Percentiles rank a stretch among this genome's conserved stretches.
phyloP scores from a whole-genome alignment of 2,797 vertebrate species.

The Petrocephalus sullivani region DNA sequence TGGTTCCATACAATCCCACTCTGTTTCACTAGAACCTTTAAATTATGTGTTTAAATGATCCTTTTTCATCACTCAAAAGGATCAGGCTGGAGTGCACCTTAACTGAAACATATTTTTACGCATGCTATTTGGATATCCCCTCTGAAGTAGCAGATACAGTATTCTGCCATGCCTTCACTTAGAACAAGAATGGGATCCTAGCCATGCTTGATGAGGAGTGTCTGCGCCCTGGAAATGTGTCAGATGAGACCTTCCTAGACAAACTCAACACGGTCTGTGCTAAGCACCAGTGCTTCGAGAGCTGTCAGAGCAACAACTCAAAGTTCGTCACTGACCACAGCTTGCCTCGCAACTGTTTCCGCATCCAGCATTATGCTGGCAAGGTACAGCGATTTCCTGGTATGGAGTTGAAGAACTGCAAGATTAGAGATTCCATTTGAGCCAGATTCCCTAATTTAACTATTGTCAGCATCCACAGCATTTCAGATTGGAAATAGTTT shows the following conservation, averaged over 20 bases:
- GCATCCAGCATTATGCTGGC: conserved; percentile 96
- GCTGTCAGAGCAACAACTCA: conserved; percentile 89
- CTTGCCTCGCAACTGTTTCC: conserved; percentile 93
- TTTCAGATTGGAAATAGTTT: background rate
- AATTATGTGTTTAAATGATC: background rate
- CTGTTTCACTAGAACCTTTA: background rate
- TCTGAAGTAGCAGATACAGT: background rate
- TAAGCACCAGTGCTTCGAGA: conserved; percentile 95
- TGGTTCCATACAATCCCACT: background rate
- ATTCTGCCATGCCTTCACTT: background rate
- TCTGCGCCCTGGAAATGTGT: conserved; percentile 87
- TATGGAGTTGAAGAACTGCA: background rate
- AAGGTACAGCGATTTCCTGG: conserved; percentile 67
- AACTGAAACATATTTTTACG: background rate
- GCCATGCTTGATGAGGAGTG: conserved; percentile 98
- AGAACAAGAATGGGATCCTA: conserved; percentile 95
- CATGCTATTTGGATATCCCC: background rate
- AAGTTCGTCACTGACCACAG: conserved; percentile 92
- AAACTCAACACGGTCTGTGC: conserved; percentile 94
- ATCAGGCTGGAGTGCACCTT: background rate
- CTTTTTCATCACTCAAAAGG: background rate
- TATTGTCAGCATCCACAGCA: background rate
- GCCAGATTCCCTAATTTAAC: background rate
- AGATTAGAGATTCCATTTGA: background rate
- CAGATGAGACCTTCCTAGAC: conserved; percentile 91